Evolutionary conservation across 2,888 invertebrate genomes (phyloP).

Genomic region (Alentia gelatinosa): DNA sequence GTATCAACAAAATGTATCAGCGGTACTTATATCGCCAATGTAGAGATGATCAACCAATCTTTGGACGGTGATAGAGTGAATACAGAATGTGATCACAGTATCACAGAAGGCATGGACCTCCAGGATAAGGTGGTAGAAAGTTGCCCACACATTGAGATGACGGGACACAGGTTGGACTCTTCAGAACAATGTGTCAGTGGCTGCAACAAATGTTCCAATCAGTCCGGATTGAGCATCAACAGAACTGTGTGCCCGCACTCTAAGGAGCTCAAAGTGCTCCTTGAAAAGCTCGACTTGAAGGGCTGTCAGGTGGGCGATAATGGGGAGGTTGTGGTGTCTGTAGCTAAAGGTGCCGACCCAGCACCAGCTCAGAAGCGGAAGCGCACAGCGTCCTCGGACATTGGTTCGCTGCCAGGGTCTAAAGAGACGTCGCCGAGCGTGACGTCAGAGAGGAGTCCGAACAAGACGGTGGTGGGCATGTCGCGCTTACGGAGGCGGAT

Average conservation of each 20-base stretch:
- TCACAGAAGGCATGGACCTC: too few relatives aligned
- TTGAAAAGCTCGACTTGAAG: conserved; percentile 23
- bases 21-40: not conserved
- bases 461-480: not conserved
- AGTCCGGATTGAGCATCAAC: conserved; percentile 27
- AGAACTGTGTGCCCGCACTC: conserved; percentile 23
- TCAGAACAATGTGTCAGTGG: not conserved
- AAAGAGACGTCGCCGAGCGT: not conserved
- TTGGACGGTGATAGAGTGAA: not conserved
- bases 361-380: not conserved
- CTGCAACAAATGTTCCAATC: not conserved
- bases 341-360: not conserved
- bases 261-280: conserved; percentile 22
- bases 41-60: not conserved
- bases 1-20: not conserved
- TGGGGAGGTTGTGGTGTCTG: not conserved
- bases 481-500: not conserved
- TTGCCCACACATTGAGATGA: not conserved
- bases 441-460: not conserved
- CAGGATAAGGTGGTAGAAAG: too few relatives aligned
- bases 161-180: not conserved
- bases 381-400: not conserved
- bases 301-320: not conserved
- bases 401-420: not conserved
- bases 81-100: too few relatives aligned